Conservation (phyloP, 2,113 vertebrate species). For the Psophia crepitans region DNA sequence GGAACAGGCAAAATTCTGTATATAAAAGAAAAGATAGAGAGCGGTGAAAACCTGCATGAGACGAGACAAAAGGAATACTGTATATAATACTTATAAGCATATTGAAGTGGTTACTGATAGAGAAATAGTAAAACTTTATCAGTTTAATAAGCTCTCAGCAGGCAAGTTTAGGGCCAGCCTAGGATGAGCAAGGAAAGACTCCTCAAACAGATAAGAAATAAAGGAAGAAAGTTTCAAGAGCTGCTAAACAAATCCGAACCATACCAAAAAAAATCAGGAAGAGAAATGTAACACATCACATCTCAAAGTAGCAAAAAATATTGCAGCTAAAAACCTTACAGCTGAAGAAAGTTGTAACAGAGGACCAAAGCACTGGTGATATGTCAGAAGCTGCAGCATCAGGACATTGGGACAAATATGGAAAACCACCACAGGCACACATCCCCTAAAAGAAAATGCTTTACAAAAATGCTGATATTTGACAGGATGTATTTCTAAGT, state of each 20-base stretch:
- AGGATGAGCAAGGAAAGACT: background rate
- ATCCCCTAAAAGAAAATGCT: background rate
- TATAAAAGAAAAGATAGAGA: background rate
- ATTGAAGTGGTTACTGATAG: background rate
- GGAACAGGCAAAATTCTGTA: background rate
- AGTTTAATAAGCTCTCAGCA: background rate
- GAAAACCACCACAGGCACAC: background rate
- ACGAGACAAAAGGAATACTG: background rate
- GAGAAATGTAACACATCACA: background rate
- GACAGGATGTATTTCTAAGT: background rate
- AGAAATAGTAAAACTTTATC: background rate
- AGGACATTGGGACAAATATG: background rate
- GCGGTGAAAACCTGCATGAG: background rate
- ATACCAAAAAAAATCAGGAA: background rate
- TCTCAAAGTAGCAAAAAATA: background rate
- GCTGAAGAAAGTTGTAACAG: background rate
- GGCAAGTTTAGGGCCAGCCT: background rate
- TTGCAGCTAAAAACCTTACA: background rate
- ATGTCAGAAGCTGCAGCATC: background rate
- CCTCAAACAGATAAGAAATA: background rate
- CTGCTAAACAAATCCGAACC: background rate
- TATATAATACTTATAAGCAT: background rate
- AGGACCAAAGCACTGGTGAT: background rate
- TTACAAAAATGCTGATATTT: background rate
- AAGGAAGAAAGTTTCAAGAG: background rate